Evolutionary conservation across 30 jellyfish, hydroid and myxozoan species (phyloP).

Genomic region (Pelagia noctiluca): DNA sequence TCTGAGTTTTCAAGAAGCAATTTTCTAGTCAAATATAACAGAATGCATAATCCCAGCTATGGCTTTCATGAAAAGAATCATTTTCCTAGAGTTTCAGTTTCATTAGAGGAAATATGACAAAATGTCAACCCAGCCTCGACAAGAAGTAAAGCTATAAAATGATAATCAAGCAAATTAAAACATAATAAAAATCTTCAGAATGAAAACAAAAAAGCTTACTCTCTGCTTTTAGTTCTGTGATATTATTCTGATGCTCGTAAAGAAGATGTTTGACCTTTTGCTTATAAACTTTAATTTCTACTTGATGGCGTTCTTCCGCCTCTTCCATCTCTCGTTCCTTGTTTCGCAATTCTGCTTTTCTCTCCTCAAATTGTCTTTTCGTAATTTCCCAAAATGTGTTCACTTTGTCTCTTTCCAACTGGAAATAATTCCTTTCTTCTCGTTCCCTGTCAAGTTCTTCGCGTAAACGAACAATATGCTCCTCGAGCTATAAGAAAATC

Average conservation of each 20-base stretch:
- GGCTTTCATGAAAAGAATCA: too few species aligned
- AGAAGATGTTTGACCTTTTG: conserved; percentile 96
- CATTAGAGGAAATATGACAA: too few species aligned
- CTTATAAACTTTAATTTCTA: conserved; percentile 93
- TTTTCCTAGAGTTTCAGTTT: too few species aligned
- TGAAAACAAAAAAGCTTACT: conserved; percentile 46
- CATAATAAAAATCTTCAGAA: background rate
- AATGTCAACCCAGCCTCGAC: too few species aligned
- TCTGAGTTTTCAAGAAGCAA: too few species aligned
- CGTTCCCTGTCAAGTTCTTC: conserved; percentile 98
- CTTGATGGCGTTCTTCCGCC: conserved; percentile 98
- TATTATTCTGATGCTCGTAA: conserved; percentile 95
- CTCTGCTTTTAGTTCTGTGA: conserved; percentile 93
- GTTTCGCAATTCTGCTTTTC: conserved; percentile 87
- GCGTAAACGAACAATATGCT: conserved; percentile 86
- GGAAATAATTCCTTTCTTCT: conserved; percentile 94
- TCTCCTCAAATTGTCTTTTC: conserved; percentile 88
- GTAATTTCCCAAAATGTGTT: conserved; percentile 98
- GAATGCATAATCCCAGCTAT: too few species aligned
- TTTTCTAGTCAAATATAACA: too few species aligned
- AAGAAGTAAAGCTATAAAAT: too few species aligned
- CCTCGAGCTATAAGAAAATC: conserved; percentile 99
- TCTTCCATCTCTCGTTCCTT: conserved; percentile 98
- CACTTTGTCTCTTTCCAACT: conserved; percentile 95
- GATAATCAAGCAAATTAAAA: too few species aligned